These are phyloP conservation scores for Sterrhoptilus dennistouni DNA, from an alignment of 2,113 vertebrate genomes.

Conservation along the genomic window DNA sequence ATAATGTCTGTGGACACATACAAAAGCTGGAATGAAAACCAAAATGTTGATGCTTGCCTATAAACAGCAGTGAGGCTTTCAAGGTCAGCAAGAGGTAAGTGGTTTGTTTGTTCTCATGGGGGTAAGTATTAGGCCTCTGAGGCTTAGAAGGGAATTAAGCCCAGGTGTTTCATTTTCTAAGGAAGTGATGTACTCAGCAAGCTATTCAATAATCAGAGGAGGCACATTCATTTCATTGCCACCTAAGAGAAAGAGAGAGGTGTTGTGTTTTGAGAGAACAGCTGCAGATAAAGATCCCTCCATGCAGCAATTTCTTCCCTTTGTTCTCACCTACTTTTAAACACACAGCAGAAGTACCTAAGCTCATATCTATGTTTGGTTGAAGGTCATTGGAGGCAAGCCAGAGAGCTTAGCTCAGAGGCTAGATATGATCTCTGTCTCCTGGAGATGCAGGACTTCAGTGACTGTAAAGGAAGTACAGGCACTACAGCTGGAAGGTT, in stretches of 20 bases:
- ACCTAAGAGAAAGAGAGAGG: neutral
- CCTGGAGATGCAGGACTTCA: neutral
- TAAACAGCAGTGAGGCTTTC: neutral
- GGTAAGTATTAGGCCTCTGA: neutral
- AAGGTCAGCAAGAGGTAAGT: neutral
- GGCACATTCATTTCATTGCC: neutral
- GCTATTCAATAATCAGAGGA: neutral
- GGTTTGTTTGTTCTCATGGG: conserved; percentile 11
- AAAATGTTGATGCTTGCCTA: neutral
- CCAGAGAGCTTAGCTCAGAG: neutral
- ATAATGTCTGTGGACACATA: neutral
- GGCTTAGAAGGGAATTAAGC: conserved; percentile 34
- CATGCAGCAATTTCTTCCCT: neutral
- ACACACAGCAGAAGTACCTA: neutral
- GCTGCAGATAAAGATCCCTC: neutral
- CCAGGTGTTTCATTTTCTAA: conserved; percentile 12
- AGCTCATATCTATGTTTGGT: neutral
- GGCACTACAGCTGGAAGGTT: neutral
- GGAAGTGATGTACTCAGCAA: neutral
- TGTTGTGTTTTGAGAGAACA: neutral
- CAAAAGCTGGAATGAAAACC: neutral
- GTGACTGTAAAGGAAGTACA: neutral
- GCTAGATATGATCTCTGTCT: neutral
- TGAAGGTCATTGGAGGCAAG: neutral
- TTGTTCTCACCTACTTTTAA: neutral